Evolutionary conservation across 2,113 vertebrate species (phyloP).

Genomic region (Lichenostomus cassidix): DNA sequence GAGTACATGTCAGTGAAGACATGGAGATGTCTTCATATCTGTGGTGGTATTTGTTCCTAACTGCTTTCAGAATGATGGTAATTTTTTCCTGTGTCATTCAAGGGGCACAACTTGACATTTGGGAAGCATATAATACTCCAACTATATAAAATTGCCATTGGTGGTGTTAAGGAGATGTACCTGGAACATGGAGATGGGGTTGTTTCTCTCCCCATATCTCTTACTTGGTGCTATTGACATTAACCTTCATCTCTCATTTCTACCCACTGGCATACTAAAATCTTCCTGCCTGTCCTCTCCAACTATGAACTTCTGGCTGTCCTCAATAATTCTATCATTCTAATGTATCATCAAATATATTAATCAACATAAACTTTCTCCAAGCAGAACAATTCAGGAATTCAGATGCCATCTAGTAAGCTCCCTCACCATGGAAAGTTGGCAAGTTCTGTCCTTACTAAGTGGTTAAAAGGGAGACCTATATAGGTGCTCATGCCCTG

Average conservation of each 20-base stretch:
- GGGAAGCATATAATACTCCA: neutral
- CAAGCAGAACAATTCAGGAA: neutral
- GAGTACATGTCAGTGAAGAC: neutral
- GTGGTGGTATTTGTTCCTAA: neutral
- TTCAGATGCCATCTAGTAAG: neutral
- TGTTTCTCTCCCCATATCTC: neutral
- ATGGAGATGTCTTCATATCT: neutral
- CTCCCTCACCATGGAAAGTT: neutral
- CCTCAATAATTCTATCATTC: neutral
- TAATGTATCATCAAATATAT: neutral
- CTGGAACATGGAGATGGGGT: neutral
- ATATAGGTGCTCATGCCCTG: neutral
- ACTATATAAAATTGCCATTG: neutral
- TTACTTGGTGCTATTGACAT: neutral
- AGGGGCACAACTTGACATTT: neutral
- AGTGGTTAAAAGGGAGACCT: neutral
- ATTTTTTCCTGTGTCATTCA: neutral
- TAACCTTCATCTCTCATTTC: neutral
- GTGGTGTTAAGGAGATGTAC: neutral
- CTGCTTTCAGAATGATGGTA: neutral
- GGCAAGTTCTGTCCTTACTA: neutral
- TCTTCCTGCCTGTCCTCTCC: neutral
- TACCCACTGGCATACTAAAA: neutral
- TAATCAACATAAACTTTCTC: neutral
- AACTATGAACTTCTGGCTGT: neutral